These are phyloP conservation scores for Pitta sordida DNA, from an alignment of 2,113 vertebrate species.

Conservation along the genomic window DNA sequence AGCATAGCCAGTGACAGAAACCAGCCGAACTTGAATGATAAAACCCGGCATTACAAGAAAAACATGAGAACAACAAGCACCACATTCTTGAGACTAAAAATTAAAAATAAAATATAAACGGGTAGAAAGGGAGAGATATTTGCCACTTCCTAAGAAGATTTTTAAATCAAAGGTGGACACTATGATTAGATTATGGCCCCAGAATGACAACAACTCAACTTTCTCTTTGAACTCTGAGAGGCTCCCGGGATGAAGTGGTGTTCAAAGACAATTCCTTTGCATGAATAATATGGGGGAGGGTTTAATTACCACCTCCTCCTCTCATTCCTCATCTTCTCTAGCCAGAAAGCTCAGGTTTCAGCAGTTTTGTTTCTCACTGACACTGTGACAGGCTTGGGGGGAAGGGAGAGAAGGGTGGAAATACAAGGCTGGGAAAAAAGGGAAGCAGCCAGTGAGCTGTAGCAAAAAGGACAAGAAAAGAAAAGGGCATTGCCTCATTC, in stretches of 20 bases:
- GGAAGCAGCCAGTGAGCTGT: slow-evolving; percentile 22
- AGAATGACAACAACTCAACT: slow-evolving; percentile 55
- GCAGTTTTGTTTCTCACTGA: slow-evolving; percentile 49
- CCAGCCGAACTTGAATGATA: background rate
- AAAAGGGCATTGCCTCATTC: background rate
- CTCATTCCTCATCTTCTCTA: slow-evolving; percentile 53
- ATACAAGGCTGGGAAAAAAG: slow-evolving; percentile 44
- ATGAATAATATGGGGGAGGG: slow-evolving; percentile 65
- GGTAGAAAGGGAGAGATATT: background rate
- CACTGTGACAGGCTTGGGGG: slow-evolving; percentile 28
- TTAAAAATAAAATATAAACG: slow-evolving; percentile 8
- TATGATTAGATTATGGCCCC: slow-evolving; percentile 59
- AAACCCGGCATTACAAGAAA: background rate
- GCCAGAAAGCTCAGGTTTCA: slow-evolving; percentile 66
- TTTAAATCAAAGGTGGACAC: slow-evolving; percentile 55
- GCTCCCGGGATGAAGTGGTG: slow-evolving; percentile 53
- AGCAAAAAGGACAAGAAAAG: background rate
- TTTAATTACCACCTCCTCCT: slow-evolving; percentile 68
- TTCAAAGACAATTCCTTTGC: slow-evolving; percentile 69
- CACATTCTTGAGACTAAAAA: background rate
- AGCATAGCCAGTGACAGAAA: background rate
- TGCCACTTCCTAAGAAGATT: slow-evolving; percentile 46
- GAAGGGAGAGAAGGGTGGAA: slow-evolving; percentile 11
- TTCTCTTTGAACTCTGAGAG: slow-evolving; percentile 65
- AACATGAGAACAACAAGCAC: background rate